phyloP scores from a whole-genome alignment of 2,888 invertebrate genomes.

The Neria commutata region DNA sequence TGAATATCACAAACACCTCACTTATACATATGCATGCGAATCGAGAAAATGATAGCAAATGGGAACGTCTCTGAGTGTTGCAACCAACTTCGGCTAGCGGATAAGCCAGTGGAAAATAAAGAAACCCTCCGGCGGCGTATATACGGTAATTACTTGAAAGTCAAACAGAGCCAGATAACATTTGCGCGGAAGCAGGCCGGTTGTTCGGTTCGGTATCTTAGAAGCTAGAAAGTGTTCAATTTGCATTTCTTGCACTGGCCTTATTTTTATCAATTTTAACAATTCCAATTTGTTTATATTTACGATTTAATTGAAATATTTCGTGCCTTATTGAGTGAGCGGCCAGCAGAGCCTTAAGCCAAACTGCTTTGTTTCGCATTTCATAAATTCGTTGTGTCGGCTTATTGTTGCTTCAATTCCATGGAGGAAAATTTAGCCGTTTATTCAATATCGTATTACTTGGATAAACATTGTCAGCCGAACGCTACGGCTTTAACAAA shows the following conservation, averaged over 20 bases:
- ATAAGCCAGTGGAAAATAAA: slow-evolving; percentile 1
- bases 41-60: background rate
- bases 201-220: slow-evolving; percentile 12
- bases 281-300: background rate
- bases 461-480: slow-evolving; percentile 40
- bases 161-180: slow-evolving; percentile 23
- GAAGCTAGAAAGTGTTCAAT: background rate
- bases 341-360: no score
- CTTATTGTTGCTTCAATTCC: background rate
- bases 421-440: slow-evolving; percentile 46
- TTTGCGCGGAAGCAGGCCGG: slow-evolving; percentile 18
- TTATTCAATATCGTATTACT: slow-evolving; percentile 50
- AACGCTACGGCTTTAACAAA: slow-evolving; percentile 21
- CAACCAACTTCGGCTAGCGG: slow-evolving; percentile 2
- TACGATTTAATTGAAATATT: background rate
- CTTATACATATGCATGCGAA: background rate
- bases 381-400: background rate
- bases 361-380: background rate
- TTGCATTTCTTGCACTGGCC: background rate
- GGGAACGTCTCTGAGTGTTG: slow-evolving; percentile 19
- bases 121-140: slow-evolving; percentile 1
- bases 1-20: slow-evolving; percentile 31
- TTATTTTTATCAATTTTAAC: background rate
- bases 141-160: slow-evolving; percentile 17
- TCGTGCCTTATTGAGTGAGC: background rate